These are phyloP conservation scores for Hormaphis cornu DNA, from an alignment of 1,140 invertebrate genomes.

Conservation along the genomic window DNA sequence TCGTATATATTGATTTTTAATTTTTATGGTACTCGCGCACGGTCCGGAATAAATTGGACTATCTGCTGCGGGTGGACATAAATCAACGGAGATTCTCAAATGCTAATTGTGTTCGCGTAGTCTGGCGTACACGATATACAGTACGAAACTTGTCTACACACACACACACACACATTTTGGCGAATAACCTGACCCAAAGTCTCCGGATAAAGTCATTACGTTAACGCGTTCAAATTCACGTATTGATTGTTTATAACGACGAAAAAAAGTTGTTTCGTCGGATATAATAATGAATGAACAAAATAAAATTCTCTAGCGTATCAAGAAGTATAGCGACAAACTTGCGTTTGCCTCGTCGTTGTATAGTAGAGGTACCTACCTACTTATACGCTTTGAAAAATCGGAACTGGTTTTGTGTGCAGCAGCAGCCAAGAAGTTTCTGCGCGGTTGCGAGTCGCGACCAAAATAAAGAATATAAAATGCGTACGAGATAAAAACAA, in stretches of 20 bases:
- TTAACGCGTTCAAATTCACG: constrained; percentile 14
- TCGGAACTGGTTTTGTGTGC: constrained; percentile 15
- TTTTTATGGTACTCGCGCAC: background rate
- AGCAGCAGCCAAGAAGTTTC: background rate
- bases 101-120: constrained; percentile 4
- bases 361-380: too few species aligned
- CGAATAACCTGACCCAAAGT: constrained; percentile 8
- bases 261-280: too few species aligned
- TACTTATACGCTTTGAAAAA: constrained; percentile 17
- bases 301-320: too few species aligned
- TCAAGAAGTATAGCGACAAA: background rate
- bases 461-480: constrained; percentile 11
- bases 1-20: too few species aligned
- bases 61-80: constrained; percentile 7
- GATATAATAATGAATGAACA: constrained; percentile 1
- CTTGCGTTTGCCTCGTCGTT: background rate
- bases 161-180: background rate
- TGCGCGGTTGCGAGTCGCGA: constrained; percentile 7
- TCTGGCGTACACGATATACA: background rate
- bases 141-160: background rate
- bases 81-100: constrained; percentile 1
- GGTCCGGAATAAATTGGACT: constrained; percentile 23
- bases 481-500: constrained; percentile 26
- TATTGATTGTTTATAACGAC: background rate
- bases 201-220: constrained; percentile 12